phyloP scores from a whole-genome alignment of 2,113 vertebrate genomes.

The Rhadina sibilatrix region DNA sequence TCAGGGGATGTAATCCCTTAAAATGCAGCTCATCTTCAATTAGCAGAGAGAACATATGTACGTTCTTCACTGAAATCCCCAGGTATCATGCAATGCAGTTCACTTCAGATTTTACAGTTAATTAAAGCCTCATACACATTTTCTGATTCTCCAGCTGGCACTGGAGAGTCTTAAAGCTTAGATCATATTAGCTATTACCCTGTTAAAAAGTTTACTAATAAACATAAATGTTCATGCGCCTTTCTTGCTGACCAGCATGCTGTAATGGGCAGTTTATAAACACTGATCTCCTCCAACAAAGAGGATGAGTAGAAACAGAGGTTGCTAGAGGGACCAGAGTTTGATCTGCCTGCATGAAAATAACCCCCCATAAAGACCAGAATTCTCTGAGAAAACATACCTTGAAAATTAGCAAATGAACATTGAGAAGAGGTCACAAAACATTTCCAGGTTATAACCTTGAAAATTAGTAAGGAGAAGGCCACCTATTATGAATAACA shows the following conservation, averaged over 20 bases:
- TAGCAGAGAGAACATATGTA: conserved; percentile 77
- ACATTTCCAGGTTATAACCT: background rate
- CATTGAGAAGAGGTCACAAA: background rate
- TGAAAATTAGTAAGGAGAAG: background rate
- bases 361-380: background rate
- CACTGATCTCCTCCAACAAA: background rate
- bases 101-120: conserved; percentile 74
- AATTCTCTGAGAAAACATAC: background rate
- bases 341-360: background rate
- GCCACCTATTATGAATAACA: background rate
- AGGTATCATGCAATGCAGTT: conserved; percentile 66
- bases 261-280: background rate
- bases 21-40: conserved; percentile 78
- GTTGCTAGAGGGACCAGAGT: background rate
- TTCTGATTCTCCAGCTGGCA: conserved; percentile 70
- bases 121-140: conserved; percentile 71
- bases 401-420: background rate
- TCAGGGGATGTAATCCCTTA: conserved; percentile 67
- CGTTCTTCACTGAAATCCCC: conserved; percentile 74
- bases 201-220: conserved; percentile 59
- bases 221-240: conserved; percentile 25
- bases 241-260: conserved; percentile 3
- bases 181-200: conserved; percentile 40
- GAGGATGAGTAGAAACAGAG: background rate
- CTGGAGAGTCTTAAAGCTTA: conserved; percentile 57